Evolutionary conservation across 2,888 invertebrate genomes (phyloP), one percentile per base, ranked within the genome.

Genomic region (Lithophane socia): DNA sequence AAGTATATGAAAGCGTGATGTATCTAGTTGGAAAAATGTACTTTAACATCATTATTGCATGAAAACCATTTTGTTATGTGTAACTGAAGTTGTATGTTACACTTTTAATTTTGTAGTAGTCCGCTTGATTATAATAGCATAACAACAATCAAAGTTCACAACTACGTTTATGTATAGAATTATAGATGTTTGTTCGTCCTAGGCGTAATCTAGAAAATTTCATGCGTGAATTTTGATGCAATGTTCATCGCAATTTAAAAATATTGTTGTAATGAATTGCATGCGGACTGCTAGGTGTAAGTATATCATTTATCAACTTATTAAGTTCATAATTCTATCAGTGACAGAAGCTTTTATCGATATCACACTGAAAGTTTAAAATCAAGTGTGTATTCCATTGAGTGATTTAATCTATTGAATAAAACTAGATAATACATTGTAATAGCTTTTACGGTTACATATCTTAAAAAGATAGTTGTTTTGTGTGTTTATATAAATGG

Each of bases 41-140:
- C n/a, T n/a, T 71, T 75, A 85, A 81, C 52, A 73, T 80, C 76
- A 87, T 88, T 84, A 87, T 88, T 84, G 87, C 89, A 87, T 79
- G 87, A 60, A 58, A 42, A 49, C 67, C 81, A 80, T 88, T 67
- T 37, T n/a, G n/a, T n/a, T 72, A 29, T 77, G 49, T 76, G 65
- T 58, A 49, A 79, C 54, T 65, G 37, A 73, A 68, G 47, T 64
- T 60, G 16, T 82, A 65, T 77, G 70, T 75, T 79, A 74, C 58
- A 81, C 44, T 74, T 79, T 65, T 66, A 52, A n/a, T 63, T 76
- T 54, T 72, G 56, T 49, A 72, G 78, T 69, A 72, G 61, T 83
- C 65, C 56, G 71, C 75, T 81, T 71, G 24, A 65, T 37, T 71
- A 60, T 56, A 52, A 80, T 58, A 74, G 65, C 58, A 37, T 66